Evolutionary conservation across 1,140 invertebrate species (phyloP).

Genomic region (Argopecten irradians): DNA sequence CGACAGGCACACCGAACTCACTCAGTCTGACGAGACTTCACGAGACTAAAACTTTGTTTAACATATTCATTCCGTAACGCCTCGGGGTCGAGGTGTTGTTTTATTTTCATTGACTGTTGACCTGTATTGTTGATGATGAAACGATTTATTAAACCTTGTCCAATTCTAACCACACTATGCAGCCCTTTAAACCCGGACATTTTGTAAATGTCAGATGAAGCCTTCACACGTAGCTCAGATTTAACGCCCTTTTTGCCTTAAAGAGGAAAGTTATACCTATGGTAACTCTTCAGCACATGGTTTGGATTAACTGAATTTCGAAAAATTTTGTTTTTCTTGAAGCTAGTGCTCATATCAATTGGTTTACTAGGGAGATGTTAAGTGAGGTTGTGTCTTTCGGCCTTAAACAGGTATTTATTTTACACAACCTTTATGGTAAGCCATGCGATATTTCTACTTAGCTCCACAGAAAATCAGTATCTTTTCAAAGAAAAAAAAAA

Average conservation of each 20-base stretch:
- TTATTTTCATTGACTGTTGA: not conserved
- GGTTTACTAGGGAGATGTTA: not conserved
- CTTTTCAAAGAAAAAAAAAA: not conserved
- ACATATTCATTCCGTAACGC: not conserved
- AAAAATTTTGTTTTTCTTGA: not conserved
- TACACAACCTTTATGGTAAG: slow-evolving; percentile 1
- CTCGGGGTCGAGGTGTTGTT: slow-evolving; percentile 12
- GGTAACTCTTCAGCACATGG: not conserved
- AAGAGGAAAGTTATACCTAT: not conserved
- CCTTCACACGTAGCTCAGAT: not conserved
- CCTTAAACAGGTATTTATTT: not conserved
- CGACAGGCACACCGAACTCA: slow-evolving; percentile 13
- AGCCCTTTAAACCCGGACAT: not conserved
- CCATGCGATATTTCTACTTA: not conserved
- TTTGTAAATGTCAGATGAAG: not conserved
- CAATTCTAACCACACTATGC: not conserved
- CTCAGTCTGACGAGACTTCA: slow-evolving; percentile 11
- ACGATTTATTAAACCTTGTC: slow-evolving; percentile 17
- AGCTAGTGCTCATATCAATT: not conserved
- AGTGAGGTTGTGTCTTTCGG: not conserved
- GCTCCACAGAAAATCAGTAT: not conserved
- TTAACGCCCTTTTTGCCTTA: not conserved
- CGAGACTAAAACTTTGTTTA: not conserved
- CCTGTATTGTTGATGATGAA: not conserved
- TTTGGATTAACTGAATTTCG: not conserved